phyloP scores from a whole-genome alignment of 2,888 invertebrate species.

The Saturnia pavonia region DNA sequence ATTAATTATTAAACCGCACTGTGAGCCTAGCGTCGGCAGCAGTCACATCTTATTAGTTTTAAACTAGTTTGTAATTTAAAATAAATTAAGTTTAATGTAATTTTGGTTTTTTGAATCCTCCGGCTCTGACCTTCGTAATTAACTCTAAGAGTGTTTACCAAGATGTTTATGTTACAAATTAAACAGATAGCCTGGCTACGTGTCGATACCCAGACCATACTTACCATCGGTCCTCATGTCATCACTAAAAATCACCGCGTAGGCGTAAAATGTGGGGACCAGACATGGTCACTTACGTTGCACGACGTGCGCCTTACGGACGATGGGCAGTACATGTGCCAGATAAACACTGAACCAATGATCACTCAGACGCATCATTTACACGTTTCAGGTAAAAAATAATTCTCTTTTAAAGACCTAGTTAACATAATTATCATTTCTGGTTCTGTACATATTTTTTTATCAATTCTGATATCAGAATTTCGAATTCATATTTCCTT shows the following conservation, averaged over 20 bases:
- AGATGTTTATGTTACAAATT: background rate
- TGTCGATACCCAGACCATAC: conserved; percentile 93
- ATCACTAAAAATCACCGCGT: conserved; percentile 94
- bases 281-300: conserved; percentile 90
- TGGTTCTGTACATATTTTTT: no score
- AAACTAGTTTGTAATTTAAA: no score
- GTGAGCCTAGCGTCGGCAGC: no score
- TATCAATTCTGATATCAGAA: no score
- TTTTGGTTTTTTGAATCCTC: no score
- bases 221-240: conserved; percentile 92
- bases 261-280: conserved; percentile 87
- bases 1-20: no score
- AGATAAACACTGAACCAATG: conserved; percentile 85
- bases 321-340: conserved; percentile 91
- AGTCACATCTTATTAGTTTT: no score
- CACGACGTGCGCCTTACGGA: conserved; percentile 89
- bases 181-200: conserved; percentile 92
- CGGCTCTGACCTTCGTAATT: no score
- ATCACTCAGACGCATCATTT: conserved; percentile 65
- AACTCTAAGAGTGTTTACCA: background rate
- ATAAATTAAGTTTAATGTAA: no score
- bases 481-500: background rate
- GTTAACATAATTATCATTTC: background rate
- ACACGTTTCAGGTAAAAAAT: conserved; percentile 51
- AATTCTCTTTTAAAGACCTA: background rate